phyloP scores from a whole-genome alignment of 2,797 vertebrate genomes.

The Sebastes vulpes region DNA sequence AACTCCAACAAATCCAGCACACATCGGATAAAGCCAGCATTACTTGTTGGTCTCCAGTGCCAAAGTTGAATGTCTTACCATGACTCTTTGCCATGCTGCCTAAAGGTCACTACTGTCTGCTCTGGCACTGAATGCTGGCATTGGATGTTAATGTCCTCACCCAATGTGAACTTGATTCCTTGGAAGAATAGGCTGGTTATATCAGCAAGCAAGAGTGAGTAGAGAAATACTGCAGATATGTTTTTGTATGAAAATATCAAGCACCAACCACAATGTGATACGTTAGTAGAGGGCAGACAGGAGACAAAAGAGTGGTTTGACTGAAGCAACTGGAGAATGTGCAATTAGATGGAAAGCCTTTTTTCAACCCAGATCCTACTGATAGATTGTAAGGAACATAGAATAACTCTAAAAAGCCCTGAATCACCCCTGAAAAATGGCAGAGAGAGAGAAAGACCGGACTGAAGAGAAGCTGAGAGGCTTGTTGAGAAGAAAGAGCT shows the following conservation, averaged over 20 bases:
- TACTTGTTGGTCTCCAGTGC: not conserved
- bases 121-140: conserved; percentile 23
- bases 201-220: not conserved
- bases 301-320: conserved; percentile 31
- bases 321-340: conserved; percentile 26
- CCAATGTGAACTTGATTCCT: conserved; percentile 1
- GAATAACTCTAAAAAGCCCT: conserved; percentile 25
- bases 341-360: conserved; percentile 43
- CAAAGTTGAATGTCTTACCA: conserved; percentile 10
- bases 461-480: conserved; percentile 37
- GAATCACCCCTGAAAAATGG: conserved; percentile 30
- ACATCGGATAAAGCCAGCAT: not conserved
- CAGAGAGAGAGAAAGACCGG: conserved; percentile 9
- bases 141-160: conserved; percentile 4
- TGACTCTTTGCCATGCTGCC: not conserved
- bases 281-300: not conserved
- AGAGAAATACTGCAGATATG: not conserved
- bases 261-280: not conserved
- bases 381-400: conserved; percentile 23
- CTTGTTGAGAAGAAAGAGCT: conserved; percentile 20
- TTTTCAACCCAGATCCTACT: conserved; percentile 32
- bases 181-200: not conserved
- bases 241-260: not conserved
- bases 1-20: not conserved
- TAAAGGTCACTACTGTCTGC: conserved; percentile 39